phyloP scores from a whole-genome alignment of 2,113 vertebrate genomes.

The Pachypanchax playfairii region DNA sequence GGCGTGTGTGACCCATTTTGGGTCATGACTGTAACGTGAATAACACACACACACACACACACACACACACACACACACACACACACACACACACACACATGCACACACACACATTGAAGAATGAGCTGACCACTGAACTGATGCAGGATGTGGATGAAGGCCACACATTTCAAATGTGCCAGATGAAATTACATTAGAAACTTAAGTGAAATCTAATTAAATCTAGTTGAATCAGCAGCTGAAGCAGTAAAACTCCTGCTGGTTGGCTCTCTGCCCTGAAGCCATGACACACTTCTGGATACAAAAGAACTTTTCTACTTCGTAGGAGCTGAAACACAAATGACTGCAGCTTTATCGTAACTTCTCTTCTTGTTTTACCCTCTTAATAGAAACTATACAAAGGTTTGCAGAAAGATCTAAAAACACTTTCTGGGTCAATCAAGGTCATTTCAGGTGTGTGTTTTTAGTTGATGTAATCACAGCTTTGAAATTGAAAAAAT shows the following conservation, averaged over 20 bases:
- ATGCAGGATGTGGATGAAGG: conserved; percentile 29
- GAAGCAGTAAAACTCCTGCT: conserved; percentile 53
- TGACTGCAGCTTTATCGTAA: conserved; percentile 13
- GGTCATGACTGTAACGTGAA: conserved; percentile 10
- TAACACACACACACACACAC: background rate
- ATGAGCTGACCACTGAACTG: conserved; percentile 15
- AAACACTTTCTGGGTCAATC: conserved; percentile 21
- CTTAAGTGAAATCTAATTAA: conserved; percentile 61
- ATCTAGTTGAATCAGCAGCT: conserved; percentile 54
- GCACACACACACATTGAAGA: background rate
- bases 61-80: background rate
- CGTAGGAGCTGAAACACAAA: conserved; percentile 4
- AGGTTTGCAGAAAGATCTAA: background rate
- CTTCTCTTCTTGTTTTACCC: background rate
- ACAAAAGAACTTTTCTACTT: conserved; percentile 3
- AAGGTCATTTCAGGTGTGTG: conserved; percentile 29
- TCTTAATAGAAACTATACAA: background rate
- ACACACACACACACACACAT: background rate
- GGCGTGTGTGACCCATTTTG: conserved; percentile 59
- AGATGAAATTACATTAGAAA: conserved; percentile 60
- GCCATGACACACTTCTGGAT: conserved; percentile 25
- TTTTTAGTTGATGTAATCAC: conserved; percentile 27
- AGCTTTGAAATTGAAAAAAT: conserved; percentile 34
- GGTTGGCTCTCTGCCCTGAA: conserved; percentile 37
- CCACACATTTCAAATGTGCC: conserved; percentile 54